phyloP scores from a whole-genome alignment of 2,888 invertebrate species.

The Ochropacha duplaris region DNA sequence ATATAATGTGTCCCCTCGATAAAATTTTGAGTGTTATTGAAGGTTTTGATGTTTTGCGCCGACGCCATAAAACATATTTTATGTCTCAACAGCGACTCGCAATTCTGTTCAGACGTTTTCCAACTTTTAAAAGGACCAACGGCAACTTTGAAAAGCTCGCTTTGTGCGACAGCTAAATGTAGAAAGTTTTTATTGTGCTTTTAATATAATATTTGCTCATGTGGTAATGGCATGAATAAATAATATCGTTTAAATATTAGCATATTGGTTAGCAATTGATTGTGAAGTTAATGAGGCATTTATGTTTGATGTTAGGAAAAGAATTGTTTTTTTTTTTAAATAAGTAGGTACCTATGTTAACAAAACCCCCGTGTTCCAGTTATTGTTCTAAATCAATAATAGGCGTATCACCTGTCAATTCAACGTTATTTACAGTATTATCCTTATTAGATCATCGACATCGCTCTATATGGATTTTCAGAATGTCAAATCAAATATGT shows the following conservation, averaged over 20 bases:
- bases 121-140: slow-evolving; percentile 67
- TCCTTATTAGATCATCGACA: slow-evolving; percentile 11
- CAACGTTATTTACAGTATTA: slow-evolving; percentile 1
- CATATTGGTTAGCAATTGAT: background rate
- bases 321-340: background rate
- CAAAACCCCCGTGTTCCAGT: background rate
- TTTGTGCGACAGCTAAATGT: slow-evolving; percentile 74
- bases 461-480: slow-evolving; percentile 27
- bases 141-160: slow-evolving; percentile 55
- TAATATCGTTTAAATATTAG: background rate
- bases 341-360: too few relatives aligned
- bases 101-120: slow-evolving; percentile 63
- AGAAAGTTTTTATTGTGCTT: slow-evolving; percentile 57
- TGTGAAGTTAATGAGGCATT: background rate
- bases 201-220: slow-evolving; percentile 31
- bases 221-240: slow-evolving; percentile 5
- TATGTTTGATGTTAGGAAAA: background rate
- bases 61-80: slow-evolving; percentile 77
- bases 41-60: slow-evolving; percentile 72
- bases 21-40: slow-evolving; percentile 67
- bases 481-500: slow-evolving; percentile 32
- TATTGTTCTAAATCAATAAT: background rate
- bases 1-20: slow-evolving; percentile 47
- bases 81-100: slow-evolving; percentile 61
- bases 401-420: background rate